A percentile compares a stretch with the other conserved stretches of the same genome.
These are phyloP conservation scores for Camelus dromedarius DNA, from an alignment of 2,113 vertebrate genomes.

Conservation along the genomic window DNA sequence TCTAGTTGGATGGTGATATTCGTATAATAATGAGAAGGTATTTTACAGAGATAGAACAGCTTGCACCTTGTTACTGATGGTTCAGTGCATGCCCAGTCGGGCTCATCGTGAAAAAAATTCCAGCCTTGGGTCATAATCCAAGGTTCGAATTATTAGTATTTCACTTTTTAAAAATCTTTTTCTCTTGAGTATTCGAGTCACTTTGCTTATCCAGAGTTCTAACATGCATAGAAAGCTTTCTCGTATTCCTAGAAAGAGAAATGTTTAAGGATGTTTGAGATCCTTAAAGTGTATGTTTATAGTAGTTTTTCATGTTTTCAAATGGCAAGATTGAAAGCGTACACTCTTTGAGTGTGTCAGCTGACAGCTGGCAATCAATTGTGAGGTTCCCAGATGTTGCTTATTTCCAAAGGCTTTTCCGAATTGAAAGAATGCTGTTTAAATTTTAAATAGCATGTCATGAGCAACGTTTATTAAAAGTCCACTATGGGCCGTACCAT, in stretches of 20 bases:
- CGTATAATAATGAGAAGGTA: conserved; percentile 10
- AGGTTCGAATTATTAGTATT: background rate
- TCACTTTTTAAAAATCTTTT: conserved; percentile 48
- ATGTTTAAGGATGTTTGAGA: background rate
- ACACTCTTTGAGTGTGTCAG: background rate
- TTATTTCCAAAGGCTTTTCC: conserved; percentile 44
- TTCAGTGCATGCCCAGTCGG: background rate
- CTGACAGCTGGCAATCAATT: background rate
- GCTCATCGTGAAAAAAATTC: conserved; percentile 48
- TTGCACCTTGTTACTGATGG: background rate
- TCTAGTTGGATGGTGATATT: conserved; percentile 30
- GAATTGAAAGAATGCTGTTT: background rate
- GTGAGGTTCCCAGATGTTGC: background rate
- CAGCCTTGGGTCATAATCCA: too few relatives aligned
- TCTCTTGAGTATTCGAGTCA: conserved; percentile 38
- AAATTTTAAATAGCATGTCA: background rate
- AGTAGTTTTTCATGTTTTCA: conserved; percentile 35
- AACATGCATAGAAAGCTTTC: background rate
- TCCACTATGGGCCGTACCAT: background rate
- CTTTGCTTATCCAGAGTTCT: conserved; percentile 38
- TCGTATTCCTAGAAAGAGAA: background rate
- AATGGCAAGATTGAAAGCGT: conserved; percentile 1
- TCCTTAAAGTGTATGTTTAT: background rate
- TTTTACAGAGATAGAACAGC: conserved; percentile 43
- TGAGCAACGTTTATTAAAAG: background rate